These are phyloP conservation scores for Dimorphilus gyrociliatus DNA, from an alignment of 2,888 invertebrate genomes.

Conservation along the genomic window DNA sequence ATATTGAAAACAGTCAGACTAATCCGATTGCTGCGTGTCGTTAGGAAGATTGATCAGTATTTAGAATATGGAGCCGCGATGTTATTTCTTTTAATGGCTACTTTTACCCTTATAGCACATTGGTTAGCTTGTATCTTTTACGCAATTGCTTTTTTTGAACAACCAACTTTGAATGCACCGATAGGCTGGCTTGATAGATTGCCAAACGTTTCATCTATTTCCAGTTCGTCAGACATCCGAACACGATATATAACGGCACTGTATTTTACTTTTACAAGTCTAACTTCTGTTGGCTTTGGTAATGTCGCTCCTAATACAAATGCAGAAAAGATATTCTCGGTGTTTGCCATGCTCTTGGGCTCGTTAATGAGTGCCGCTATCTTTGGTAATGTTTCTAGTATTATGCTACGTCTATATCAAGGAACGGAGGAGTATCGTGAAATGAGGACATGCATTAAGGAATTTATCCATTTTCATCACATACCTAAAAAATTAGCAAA, in stretches of 20 bases:
- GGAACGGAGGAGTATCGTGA: conserved; percentile 38
- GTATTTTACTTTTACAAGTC: conserved; percentile 37
- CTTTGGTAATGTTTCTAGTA: conserved; percentile 38
- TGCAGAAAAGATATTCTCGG: conserved; percentile 37
- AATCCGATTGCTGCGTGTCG: conserved; percentile 31
- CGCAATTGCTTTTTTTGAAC: conserved; percentile 35
- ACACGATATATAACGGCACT: conserved; percentile 36
- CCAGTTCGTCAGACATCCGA: conserved; percentile 32
- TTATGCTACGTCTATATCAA: conserved; percentile 36
- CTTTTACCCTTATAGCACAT: conserved; percentile 35
- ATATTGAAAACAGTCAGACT: conserved; percentile 33
- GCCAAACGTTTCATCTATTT: conserved; percentile 21
- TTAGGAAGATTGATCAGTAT: conserved; percentile 35
- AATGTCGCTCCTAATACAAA: conserved; percentile 37
- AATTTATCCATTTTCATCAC: conserved; percentile 37
- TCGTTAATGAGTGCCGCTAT: conserved; percentile 38
- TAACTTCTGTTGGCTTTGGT: conserved; percentile 38
- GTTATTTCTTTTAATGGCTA: conserved; percentile 33
- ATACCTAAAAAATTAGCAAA: conserved; percentile 35
- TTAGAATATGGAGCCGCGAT: conserved; percentile 37
- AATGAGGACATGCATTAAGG: conserved; percentile 35
- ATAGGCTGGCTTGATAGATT: conserved; percentile 33
- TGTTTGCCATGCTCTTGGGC: conserved; percentile 37
- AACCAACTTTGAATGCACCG: conserved; percentile 20
- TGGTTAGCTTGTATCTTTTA: conserved; percentile 39